A percentile compares a stretch with the other conserved stretches of the same genome.
Conservation (phyloP, 2,888 invertebrate genomes). For the Eurytoma adleriae region DNA sequence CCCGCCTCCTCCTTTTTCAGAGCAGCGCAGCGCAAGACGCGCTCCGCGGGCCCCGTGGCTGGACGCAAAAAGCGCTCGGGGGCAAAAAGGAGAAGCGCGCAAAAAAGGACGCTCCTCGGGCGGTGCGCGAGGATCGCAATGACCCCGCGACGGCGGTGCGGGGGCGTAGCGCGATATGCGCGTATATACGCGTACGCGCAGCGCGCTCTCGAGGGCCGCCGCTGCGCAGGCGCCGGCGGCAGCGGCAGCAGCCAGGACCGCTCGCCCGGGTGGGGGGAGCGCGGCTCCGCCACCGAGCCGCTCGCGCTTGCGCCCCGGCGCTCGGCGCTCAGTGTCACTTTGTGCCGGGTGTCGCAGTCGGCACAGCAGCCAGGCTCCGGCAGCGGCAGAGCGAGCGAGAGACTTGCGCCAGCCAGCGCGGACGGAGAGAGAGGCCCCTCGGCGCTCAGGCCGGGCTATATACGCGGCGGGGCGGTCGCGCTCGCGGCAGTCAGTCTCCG, state of each 20-base stretch:
- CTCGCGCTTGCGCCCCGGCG: constrained; percentile 48
- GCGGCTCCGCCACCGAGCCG: not conserved
- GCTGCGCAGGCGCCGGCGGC: constrained; percentile 5
- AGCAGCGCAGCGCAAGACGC: no score
- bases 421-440: not conserved
- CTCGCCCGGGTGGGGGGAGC: constrained; percentile 21
- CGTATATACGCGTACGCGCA: constrained; percentile 9
- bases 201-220: not conserved
- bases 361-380: constrained; percentile 37
- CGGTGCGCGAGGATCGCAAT: constrained; percentile 50
- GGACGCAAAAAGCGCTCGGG: not conserved
- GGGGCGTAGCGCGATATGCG: constrained; percentile 15
- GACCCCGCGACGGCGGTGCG: constrained; percentile 29
- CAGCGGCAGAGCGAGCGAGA: constrained; percentile 13
- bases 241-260: constrained; percentile 7
- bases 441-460: not conserved
- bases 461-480: no score
- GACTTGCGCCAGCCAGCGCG: constrained; percentile 23
- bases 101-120: constrained; percentile 43
- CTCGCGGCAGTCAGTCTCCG: constrained; percentile 35
- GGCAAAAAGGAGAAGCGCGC: not conserved
- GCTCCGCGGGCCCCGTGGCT: no score
- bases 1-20: not conserved
- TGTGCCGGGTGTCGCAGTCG: constrained; percentile 71
- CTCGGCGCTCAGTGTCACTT: constrained; percentile 69